Evolutionary conservation across 1,140 invertebrate species (phyloP).

Genomic region (Idris sp.): DNA sequence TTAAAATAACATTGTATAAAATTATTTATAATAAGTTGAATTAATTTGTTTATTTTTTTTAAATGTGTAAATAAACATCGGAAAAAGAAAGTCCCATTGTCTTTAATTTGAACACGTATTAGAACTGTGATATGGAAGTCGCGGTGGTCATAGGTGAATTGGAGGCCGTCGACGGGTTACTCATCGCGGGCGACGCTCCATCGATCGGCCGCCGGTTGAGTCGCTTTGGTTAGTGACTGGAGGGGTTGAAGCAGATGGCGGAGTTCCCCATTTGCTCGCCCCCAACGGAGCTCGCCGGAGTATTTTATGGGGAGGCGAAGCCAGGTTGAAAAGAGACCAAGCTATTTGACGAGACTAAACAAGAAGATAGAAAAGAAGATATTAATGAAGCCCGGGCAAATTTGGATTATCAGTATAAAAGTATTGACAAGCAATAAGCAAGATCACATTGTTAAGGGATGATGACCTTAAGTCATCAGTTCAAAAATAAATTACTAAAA

Average conservation of each 20-base stretch:
- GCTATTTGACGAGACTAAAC: conserved; percentile 30
- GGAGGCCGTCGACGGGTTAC: conserved; percentile 71
- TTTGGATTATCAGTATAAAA: no score
- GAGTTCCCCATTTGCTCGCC: conserved; percentile 61
- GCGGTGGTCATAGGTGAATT: conserved; percentile 63
- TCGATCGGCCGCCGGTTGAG: conserved; percentile 71
- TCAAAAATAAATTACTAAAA: no score
- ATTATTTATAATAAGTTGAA: no score
- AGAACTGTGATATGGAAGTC: conserved; percentile 28
- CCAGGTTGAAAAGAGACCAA: conserved; percentile 38
- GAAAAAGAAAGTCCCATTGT: no score
- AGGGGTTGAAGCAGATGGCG: conserved; percentile 61
- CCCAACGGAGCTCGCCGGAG: conserved; percentile 55
- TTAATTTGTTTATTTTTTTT: no score
- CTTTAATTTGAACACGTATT: conserved; percentile 28
- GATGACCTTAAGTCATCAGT: no score
- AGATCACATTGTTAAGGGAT: no score
- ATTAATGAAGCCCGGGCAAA: conserved; percentile 48
- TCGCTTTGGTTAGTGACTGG: conserved; percentile 64
- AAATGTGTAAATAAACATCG: no score
- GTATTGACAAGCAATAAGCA: no score
- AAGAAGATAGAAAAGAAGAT: conserved; percentile 43
- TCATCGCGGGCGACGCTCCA: conserved; percentile 75
- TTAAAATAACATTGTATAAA: no score
- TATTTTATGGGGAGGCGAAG: conserved; percentile 64